These are phyloP conservation scores for Sphaerophoria taeniata DNA, from an alignment of 2,888 invertebrate genomes.

Conservation along the genomic window DNA sequence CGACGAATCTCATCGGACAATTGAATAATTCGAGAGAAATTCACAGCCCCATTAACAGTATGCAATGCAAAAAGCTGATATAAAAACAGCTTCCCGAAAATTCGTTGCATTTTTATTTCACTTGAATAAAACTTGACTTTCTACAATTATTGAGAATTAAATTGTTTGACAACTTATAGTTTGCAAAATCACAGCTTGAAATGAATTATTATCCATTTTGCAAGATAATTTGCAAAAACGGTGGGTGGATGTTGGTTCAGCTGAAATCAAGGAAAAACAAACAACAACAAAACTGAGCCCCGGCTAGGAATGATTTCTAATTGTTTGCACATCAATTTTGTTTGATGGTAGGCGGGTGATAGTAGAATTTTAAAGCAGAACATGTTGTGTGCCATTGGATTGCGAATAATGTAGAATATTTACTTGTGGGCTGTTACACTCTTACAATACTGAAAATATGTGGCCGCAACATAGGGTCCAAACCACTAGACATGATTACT, in stretches of 20 bases:
- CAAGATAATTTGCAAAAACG: constrained; percentile 44
- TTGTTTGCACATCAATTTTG: too few species aligned
- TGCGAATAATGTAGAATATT: too few species aligned
- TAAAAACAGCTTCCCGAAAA: constrained; percentile 27
- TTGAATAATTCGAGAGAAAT: constrained; percentile 43
- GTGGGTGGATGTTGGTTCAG: constrained; percentile 4
- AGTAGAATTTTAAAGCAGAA: too few species aligned
- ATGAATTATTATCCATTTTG: constrained; percentile 39
- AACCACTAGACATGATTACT: constrained; percentile 81
- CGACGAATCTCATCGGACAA: constrained; percentile 35
- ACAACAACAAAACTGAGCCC: too few species aligned
- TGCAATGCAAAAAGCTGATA: constrained; percentile 5
- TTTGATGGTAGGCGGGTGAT: too few species aligned
- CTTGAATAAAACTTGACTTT: not conserved
- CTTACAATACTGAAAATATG: constrained; percentile 81
- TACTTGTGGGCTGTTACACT: constrained; percentile 45
- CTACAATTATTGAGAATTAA: not conserved
- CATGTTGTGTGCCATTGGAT: too few species aligned
- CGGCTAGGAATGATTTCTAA: too few species aligned
- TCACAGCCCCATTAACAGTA: constrained; percentile 6
- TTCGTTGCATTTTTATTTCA: constrained; percentile 18
- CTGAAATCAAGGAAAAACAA: too few species aligned
- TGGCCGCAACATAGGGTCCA: constrained; percentile 81
- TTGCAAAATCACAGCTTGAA: constrained; percentile 19
- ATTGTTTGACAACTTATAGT: constrained; percentile 52